phyloP scores from a whole-genome alignment of 2,888 invertebrate species.

The Asteroscopus sphinx region DNA sequence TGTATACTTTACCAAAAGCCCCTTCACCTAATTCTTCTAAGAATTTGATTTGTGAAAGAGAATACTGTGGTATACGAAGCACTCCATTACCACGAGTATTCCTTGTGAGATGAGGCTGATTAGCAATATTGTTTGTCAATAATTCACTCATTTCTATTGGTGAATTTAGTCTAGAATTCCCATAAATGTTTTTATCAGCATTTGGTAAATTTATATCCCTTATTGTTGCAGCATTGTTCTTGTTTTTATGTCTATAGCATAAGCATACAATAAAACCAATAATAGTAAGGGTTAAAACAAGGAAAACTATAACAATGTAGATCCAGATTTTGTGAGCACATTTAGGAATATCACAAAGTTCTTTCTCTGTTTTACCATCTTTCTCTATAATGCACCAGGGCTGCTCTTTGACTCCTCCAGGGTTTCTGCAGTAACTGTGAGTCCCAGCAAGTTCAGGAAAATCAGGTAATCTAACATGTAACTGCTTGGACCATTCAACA shows the following conservation, averaged over 20 bases:
- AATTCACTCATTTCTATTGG: constrained; percentile 96
- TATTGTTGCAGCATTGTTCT: constrained; percentile 90
- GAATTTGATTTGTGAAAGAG: constrained; percentile 95
- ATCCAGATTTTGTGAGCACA: constrained; percentile 96
- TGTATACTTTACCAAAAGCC: constrained; percentile 99
- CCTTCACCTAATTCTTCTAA: constrained; percentile 98
- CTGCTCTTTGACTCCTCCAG: constrained; percentile 93
- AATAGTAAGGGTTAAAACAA: constrained; percentile 87
- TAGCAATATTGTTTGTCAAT: constrained; percentile 88
- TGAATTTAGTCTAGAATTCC: constrained; percentile 93
- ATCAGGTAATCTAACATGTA: constrained; percentile 93
- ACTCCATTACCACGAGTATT: constrained; percentile 87
- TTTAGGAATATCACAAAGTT: constrained; percentile 96
- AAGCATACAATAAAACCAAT: constrained; percentile 88
- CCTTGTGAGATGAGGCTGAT: constrained; percentile 83
- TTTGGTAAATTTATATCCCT: constrained; percentile 93
- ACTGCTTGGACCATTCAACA: constrained; percentile 95
- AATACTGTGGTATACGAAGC: constrained; percentile 95
- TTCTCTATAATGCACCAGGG: constrained; percentile 97
- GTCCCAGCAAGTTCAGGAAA: constrained; percentile 96
- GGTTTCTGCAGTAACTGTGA: constrained; percentile 97
- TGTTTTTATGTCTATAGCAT: constrained; percentile 90
- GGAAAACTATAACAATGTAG: constrained; percentile 92
- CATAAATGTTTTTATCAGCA: constrained; percentile 95
- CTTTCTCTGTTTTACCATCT: constrained; percentile 93